Evolutionary conservation across 1,140 invertebrate species (phyloP), one percentile per base, ranked within the genome.

Genomic region (Aplysia californica): DNA sequence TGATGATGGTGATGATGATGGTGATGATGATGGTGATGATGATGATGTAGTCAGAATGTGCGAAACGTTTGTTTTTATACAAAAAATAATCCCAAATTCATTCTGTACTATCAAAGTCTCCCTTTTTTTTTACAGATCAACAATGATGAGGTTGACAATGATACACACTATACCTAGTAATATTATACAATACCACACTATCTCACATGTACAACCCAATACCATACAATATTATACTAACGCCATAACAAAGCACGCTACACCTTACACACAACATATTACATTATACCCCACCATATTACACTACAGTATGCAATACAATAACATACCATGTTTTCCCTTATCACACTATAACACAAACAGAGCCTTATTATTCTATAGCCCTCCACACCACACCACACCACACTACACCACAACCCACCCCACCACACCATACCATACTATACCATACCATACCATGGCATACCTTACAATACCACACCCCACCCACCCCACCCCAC

Each of bases 251-350:
- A 72, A 79, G 50, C 20, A 31, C 64, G 33, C 66, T 41, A 69
- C 67, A 41, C 67, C 61, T 23, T 35, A 15, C 67, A n/a, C 31
- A 69, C 69, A 50, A 35, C 26, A 64, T 67, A 79, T 67, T 59
- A 31, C 67, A 76, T 68, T 55, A 41, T 67, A 75, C 76, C 71
- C 33, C 64, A 75, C 74, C 65, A 15, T 66, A 79, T 66, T 58
- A 56, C 55, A 76, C 66, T 68, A 56, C 74, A 69, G 38, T 50
- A 10, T 35, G 69, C 77, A 39, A 70, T n/a, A n/a, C n/a, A n/a
- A n/a, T n/a, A 41, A 26, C 58, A 64, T 74, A 79, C 66, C 59
- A 64, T 58, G 64, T 39, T 55, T 15, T 38, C 66, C 39, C 41
- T 39, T 71, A 78, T 33, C 26, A 29, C 59, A 75, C 64, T 23